Evolutionary conservation across 2,888 invertebrate genomes (phyloP).

Genomic region (Calameuta pallipes): DNA sequence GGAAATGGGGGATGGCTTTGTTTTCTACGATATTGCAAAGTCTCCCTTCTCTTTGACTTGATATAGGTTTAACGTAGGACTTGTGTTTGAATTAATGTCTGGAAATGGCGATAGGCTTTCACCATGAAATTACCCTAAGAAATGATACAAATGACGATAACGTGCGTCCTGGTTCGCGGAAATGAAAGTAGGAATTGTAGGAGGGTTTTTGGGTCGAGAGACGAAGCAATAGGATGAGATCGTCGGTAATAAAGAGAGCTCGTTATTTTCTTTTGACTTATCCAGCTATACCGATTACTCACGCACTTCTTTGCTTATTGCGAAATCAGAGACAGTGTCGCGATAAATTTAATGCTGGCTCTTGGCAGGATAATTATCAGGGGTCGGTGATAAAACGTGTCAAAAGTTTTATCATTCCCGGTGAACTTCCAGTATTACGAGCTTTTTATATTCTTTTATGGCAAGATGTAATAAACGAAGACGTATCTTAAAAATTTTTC

Average conservation of each 20-base stretch:
- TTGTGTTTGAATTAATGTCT: constrained; percentile 6
- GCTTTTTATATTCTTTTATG: neutral
- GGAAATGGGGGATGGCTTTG: neutral
- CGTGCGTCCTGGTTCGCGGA: neutral
- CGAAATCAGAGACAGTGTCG: neutral
- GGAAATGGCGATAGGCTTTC: constrained; percentile 6
- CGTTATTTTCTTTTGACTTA: neutral
- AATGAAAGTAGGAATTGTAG: neutral
- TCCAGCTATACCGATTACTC: neutral
- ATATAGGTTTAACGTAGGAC: neutral
- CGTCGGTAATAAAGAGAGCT: neutral
- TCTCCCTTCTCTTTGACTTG: neutral
- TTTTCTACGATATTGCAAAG: neutral
- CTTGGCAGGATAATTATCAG: neutral
- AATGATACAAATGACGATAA: neutral
- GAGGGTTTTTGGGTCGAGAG: neutral
- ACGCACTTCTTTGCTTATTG: neutral
- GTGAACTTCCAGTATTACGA: neutral
- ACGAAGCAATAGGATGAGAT: neutral
- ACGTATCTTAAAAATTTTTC: neutral
- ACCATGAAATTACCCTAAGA: neutral
- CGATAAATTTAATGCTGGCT: neutral
- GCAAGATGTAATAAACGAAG: neutral
- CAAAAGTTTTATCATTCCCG: neutral
- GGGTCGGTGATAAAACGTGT: neutral